A percentile compares a stretch with the other conserved stretches of the same genome.
Evolutionary conservation across 2,113 vertebrate species (phyloP).

Genomic region (Melanerpes formicivorus): DNA sequence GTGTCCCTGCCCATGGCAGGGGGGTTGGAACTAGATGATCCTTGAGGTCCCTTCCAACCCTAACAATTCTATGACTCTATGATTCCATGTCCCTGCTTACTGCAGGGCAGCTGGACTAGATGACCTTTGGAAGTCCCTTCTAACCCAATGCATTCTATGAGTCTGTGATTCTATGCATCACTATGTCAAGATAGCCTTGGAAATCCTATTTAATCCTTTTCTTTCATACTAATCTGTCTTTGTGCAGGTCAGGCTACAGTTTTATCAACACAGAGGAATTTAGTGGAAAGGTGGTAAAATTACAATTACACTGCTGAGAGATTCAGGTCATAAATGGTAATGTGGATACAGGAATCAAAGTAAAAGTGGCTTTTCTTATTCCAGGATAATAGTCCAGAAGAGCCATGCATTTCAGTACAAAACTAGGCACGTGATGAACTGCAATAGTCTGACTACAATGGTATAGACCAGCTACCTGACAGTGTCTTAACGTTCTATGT

Average conservation of each 20-base stretch:
- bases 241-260: neutral
- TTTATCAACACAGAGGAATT: neutral
- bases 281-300: neutral
- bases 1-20: too few relatives aligned
- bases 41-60: too few relatives aligned
- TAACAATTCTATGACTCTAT: too few relatives aligned
- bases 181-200: neutral
- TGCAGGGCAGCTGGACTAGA: too few relatives aligned
- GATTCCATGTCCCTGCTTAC: too few relatives aligned
- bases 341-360: neutral
- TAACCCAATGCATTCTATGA: too few relatives aligned
- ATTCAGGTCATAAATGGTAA: neutral
- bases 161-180: too few relatives aligned
- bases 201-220: neutral
- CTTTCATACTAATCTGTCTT: neutral
- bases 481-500: neutral
- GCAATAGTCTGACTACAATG: neutral
- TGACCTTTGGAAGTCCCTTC: too few relatives aligned
- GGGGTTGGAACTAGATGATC: too few relatives aligned
- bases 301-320: neutral
- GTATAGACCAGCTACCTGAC: neutral
- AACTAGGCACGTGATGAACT: neutral
- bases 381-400: neutral
- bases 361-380: neutral
- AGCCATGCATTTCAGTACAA: neutral